A percentile compares a stretch with the other conserved stretches of the same genome.
These are phyloP conservation scores for Drosophila parvula DNA, from an alignment of 1,140 invertebrate genomes.

Conservation along the genomic window DNA sequence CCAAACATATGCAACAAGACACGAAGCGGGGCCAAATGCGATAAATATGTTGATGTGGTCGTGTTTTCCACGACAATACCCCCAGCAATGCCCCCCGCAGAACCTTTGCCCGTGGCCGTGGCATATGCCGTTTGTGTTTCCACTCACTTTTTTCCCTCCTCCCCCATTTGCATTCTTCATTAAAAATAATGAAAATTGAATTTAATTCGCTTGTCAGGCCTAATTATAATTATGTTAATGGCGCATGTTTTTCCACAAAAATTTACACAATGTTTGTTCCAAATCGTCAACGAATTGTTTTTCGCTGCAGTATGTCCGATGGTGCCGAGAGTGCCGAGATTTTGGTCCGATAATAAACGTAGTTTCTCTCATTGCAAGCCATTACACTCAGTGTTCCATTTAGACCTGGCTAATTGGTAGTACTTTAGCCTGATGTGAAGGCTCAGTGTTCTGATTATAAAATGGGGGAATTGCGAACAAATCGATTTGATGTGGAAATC, in stretches of 20 bases:
- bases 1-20: conserved; percentile 69
- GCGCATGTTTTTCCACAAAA: conserved; percentile 61
- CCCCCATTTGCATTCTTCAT: conserved; percentile 35
- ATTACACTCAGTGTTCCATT: conserved; percentile 29
- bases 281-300: conserved; percentile 42
- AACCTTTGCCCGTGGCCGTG: background rate
- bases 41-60: conserved; percentile 51
- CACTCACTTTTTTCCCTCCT: background rate
- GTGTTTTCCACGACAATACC: conserved; percentile 22
- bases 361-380: conserved; percentile 26
- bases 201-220: conserved; percentile 67
- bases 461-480: too few species aligned
- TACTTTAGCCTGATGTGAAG: conserved; percentile 23
- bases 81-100: background rate
- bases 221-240: conserved; percentile 77
- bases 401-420: conserved; percentile 18
- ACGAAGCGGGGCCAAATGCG: conserved; percentile 45
- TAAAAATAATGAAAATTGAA: conserved; percentile 72
- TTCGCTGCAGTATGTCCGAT: background rate
- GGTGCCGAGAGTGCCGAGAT: background rate
- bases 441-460: background rate
- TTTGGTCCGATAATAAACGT: conserved; percentile 8
- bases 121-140: background rate
- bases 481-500: too few species aligned
- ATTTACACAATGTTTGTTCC: conserved; percentile 45